Conservation (phyloP, 2,888 invertebrate genomes). For the Mactromeris polynyma region DNA sequence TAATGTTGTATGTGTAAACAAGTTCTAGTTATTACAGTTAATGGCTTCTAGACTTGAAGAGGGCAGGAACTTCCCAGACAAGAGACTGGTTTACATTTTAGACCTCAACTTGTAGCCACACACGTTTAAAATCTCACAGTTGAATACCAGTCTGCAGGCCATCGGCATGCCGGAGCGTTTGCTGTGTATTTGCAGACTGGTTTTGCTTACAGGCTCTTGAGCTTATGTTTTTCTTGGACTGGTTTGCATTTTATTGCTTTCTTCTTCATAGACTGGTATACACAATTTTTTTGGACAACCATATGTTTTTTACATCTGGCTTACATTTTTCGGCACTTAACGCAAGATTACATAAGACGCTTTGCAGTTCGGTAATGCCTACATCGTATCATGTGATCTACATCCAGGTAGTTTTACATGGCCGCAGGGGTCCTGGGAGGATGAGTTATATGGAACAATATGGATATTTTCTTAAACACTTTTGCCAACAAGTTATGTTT, state of each 20-base stretch:
- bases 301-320: conserved; percentile 72
- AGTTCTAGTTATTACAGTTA: background rate
- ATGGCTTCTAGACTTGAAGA: conserved; percentile 12
- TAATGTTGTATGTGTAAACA: conserved; percentile 1
- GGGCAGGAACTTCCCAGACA: conserved; percentile 11
- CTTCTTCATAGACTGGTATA: conserved; percentile 58
- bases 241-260: conserved; percentile 43
- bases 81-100: background rate
- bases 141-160: conserved; percentile 26
- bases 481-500: conserved; percentile 14
- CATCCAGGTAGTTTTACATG: conserved; percentile 53
- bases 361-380: conserved; percentile 62
- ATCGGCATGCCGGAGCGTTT: conserved; percentile 28
- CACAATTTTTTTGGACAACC: conserved; percentile 63
- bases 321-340: conserved; percentile 71
- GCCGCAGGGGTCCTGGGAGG: conserved; percentile 53
- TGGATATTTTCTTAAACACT: conserved; percentile 14
- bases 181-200: conserved; percentile 31
- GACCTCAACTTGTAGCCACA: conserved; percentile 8
- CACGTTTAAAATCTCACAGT: conserved; percentile 8
- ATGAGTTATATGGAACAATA: conserved; percentile 21
- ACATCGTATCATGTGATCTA: conserved; percentile 55
- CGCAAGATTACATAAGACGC: conserved; percentile 68
- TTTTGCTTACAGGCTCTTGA: conserved; percentile 44
- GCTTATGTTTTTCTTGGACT: conserved; percentile 55